Conservation (phyloP, 2,888 invertebrate species). For the Limnephilus auricula region DNA sequence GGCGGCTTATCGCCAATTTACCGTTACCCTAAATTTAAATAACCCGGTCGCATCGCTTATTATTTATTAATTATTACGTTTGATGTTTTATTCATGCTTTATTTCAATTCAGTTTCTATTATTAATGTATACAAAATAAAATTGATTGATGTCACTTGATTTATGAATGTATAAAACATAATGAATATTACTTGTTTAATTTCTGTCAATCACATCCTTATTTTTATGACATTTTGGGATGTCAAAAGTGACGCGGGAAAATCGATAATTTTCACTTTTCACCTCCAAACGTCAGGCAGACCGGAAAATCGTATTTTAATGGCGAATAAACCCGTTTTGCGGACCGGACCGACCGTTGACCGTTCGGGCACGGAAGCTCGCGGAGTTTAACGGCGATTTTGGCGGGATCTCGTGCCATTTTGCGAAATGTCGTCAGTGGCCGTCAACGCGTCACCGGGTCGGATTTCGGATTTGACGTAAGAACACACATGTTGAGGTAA, state of each 20-base stretch:
- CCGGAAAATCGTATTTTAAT: constrained; percentile 32
- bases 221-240: not conserved
- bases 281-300: constrained; percentile 40
- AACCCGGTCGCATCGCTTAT: not conserved
- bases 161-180: not conserved
- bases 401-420: constrained; percentile 44
- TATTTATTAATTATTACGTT: not conserved
- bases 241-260: constrained; percentile 5
- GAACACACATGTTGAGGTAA: constrained; percentile 46
- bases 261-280: constrained; percentile 50
- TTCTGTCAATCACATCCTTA: not conserved
- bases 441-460: constrained; percentile 24
- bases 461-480: constrained; percentile 33
- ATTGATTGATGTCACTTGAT: not conserved
- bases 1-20: too few relatives aligned
- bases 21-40: too few relatives aligned
- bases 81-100: not conserved
- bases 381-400: constrained; percentile 32
- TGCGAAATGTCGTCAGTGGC: constrained; percentile 19
- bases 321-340: constrained; percentile 28
- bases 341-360: constrained; percentile 8
- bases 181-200: not conserved
- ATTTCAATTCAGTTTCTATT: not conserved
- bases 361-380: constrained; percentile 4
- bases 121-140: not conserved